Percentiles rank a stretch among this genome's conserved stretches.
phyloP scores from a whole-genome alignment of 1,140 invertebrate genomes.

The Drosophila burlai region DNA sequence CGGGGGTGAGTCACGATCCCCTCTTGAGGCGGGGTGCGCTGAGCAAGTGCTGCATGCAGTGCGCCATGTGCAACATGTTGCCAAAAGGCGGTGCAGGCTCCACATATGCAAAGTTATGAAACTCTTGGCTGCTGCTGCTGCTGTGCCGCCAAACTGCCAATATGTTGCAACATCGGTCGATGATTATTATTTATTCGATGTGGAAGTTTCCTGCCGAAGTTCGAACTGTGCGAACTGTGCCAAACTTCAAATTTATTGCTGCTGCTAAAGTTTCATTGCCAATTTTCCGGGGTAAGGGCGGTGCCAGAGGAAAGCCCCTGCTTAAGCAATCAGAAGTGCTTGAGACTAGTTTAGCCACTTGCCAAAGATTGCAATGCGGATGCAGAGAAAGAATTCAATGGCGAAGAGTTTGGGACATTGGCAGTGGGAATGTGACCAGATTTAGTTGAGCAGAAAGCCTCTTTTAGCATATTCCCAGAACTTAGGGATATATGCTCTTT shows the following conservation, averaged over 20 bases:
- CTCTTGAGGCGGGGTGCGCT: conserved; percentile 23
- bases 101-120: conserved; percentile 61
- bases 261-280: conserved; percentile 74
- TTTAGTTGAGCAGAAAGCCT: neutral
- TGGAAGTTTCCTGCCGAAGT: conserved; percentile 5
- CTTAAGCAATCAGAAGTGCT: conserved; percentile 58
- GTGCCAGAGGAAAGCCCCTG: neutral
- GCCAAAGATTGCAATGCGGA: conserved; percentile 41
- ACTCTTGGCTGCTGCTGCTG: conserved; percentile 28
- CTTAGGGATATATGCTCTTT: neutral
- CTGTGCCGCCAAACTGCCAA: conserved; percentile 42
- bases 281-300: conserved; percentile 43
- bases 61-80: conserved; percentile 51
- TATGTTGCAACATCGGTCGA: conserved; percentile 56
- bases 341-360: conserved; percentile 60
- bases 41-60: conserved; percentile 47
- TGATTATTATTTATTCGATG: conserved; percentile 54
- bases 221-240: conserved; percentile 54
- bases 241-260: conserved; percentile 74
- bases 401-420: neutral
- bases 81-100: conserved; percentile 29
- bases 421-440: neutral
- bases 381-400: conserved; percentile 1
- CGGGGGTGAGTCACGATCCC: conserved; percentile 26
- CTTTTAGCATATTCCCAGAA: conserved; percentile 6